These are phyloP conservation scores for Grapholita molesta DNA, from an alignment of 1,140 invertebrate genomes.

Conservation along the genomic window DNA sequence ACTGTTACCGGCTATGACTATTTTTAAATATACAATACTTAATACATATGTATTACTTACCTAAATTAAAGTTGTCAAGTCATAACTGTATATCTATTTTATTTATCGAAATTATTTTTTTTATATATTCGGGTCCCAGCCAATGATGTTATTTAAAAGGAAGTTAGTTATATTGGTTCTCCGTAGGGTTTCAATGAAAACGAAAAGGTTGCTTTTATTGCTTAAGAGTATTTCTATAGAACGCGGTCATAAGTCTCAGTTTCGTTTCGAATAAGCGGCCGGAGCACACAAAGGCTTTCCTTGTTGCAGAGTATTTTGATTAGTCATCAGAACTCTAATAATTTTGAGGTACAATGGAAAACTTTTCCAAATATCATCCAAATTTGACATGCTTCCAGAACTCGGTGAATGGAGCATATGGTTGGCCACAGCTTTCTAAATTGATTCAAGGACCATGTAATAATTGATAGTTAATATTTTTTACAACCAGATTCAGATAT, in stretches of 20 bases:
- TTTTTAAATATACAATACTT: too few relatives aligned
- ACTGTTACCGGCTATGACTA: too few relatives aligned
- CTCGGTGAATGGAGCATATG: not conserved
- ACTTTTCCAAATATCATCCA: not conserved
- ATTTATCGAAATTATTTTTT: too few relatives aligned
- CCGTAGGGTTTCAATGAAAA: not conserved
- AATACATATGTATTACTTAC: too few relatives aligned
- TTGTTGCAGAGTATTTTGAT: not conserved
- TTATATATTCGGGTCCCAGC: not conserved
- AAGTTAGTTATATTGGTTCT: not conserved
- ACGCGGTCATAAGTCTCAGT: not conserved
- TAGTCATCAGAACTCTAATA: conserved; percentile 1
- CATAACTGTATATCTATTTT: too few relatives aligned
- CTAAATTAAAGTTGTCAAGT: too few relatives aligned
- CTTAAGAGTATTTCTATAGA: not conserved
- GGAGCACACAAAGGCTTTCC: not conserved
- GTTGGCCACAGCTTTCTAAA: too few relatives aligned
- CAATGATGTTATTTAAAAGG: not conserved
- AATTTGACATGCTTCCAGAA: not conserved
- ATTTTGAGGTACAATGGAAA: not conserved
- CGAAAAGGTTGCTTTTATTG: not conserved
- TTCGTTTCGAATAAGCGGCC: not conserved
- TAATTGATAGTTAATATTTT: too few relatives aligned
- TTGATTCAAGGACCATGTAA: too few relatives aligned
- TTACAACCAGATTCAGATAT: too few relatives aligned